Conservation (phyloP, 2,888 invertebrate species). For the Trilocha varians region DNA sequence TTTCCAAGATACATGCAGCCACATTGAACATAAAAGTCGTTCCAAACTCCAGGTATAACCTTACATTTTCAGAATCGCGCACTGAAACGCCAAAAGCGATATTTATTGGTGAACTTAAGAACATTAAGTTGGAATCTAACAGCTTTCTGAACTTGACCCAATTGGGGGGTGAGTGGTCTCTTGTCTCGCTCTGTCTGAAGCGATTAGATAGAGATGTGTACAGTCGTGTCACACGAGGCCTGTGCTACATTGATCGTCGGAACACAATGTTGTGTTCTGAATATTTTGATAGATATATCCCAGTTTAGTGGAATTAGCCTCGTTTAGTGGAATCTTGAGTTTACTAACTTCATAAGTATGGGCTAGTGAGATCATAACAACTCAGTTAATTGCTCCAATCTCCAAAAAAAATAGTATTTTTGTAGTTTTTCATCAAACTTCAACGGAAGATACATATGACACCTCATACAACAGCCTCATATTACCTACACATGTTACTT, state of each 20-base stretch:
- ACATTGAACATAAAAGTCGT: neutral
- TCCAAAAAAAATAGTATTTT: too few species aligned
- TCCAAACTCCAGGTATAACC: neutral
- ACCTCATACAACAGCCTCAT: too few species aligned
- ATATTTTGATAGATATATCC: slow-evolving; percentile 1
- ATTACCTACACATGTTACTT: too few species aligned
- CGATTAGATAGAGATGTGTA: neutral
- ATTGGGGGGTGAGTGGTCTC: slow-evolving; percentile 17
- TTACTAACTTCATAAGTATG: too few species aligned
- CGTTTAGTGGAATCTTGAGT: neutral
- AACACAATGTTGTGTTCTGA: neutral
- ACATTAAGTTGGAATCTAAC: slow-evolving; percentile 33
- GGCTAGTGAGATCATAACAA: too few species aligned
- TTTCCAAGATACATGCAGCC: neutral
- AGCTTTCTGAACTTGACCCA: slow-evolving; percentile 46
- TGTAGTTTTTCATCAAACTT: too few species aligned
- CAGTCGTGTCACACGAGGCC: neutral
- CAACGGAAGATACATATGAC: too few species aligned
- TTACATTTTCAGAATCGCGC: neutral
- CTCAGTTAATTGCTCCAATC: too few species aligned
- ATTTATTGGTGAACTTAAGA: slow-evolving; percentile 35
- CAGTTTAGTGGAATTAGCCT: neutral
- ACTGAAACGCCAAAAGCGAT: slow-evolving; percentile 10
- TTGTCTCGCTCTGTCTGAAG: slow-evolving; percentile 8
- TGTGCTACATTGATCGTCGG: neutral